Base-by-base conservation (phyloP, 2,113 vertebrate species). In the Labeo rohita region DNA sequence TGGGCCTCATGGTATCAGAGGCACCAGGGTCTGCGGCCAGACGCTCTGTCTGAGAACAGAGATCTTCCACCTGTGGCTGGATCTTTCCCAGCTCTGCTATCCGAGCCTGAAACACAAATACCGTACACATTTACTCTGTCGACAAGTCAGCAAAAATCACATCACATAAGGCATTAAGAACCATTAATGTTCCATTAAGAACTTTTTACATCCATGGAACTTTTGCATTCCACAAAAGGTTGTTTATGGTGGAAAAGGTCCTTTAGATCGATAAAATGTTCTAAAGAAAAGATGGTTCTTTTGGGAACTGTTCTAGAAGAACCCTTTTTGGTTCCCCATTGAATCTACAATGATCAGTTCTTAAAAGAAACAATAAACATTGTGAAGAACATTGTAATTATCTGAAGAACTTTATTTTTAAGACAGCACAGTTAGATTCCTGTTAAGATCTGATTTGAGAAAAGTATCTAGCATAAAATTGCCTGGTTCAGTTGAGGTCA, bases 1-100 rank as follows among this genome's bases (percentile, higher is more conserved):
- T 45, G 65, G 74, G 52, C 50, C 72, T 87, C 79, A 88, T 6
- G 45, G 47, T 75, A 78, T 80, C 34, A 28, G 39, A 49, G n/a
- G 39, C 49, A 13, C 56, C 68, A 6, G 63, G 28, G 9, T 88
- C 87, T 21, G 34, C 8, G 0, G 15, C 10, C 56, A 88, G 72
- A 80, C 66, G 13, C 6, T n/a, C 54, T 0, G 66, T 36, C 39
- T 36, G 79, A 28, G 61, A 45, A 18, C 36, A 16, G 39, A 90
- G 79, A 52, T 90, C 73, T 21, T 88, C 66, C 70, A 84, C 16
- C 59, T 81, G 89, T 15, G 43, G 79, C 89, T 87, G 70, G 21
- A 77, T 59, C 82, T 84, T 84, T 23, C 54, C 66, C 49, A 84
- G 82, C 50, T 72, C 68, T 54, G 28, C 50, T 45, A 84, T 3